Conservation (phyloP, 1,140 invertebrate genomes). For the Bombus impatiens region DNA sequence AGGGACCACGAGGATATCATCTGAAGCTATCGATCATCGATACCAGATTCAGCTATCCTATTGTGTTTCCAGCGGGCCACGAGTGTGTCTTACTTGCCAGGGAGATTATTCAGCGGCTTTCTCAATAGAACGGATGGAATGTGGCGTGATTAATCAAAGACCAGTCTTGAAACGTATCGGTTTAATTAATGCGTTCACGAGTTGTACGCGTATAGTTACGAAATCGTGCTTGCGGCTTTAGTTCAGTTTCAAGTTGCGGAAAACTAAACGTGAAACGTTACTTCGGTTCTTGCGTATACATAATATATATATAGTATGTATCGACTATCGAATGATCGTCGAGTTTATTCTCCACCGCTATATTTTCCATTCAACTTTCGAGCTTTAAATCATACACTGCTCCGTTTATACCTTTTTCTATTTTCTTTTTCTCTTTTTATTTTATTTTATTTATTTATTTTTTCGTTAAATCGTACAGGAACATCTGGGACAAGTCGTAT, state of each 20-base stretch:
- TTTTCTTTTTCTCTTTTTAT: no score
- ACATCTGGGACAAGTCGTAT: background rate
- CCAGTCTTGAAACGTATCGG: constrained; percentile 41
- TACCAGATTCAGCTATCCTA: constrained; percentile 68
- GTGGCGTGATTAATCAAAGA: constrained; percentile 50
- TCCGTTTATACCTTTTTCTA: no score
- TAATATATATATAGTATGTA: background rate
- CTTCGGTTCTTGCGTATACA: background rate
- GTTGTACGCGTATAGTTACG: background rate
- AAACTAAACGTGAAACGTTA: background rate
- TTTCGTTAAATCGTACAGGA: background rate
- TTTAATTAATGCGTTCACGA: constrained; percentile 46
- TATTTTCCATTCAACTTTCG: background rate
- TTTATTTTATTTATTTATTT: background rate
- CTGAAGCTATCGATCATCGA: constrained; percentile 68
- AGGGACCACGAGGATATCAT: constrained; percentile 48
- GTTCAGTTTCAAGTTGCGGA: background rate
- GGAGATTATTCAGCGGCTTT: constrained; percentile 40
- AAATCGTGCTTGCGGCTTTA: background rate
- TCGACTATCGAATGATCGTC: background rate
- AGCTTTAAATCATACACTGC: background rate
- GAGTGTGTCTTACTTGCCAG: constrained; percentile 56
- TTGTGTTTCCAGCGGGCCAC: constrained; percentile 52
- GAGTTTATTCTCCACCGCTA: background rate
- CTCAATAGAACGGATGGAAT: constrained; percentile 48